phyloP scores from a whole-genome alignment of 2,797 vertebrate species.

The Erethizon dorsatum region DNA sequence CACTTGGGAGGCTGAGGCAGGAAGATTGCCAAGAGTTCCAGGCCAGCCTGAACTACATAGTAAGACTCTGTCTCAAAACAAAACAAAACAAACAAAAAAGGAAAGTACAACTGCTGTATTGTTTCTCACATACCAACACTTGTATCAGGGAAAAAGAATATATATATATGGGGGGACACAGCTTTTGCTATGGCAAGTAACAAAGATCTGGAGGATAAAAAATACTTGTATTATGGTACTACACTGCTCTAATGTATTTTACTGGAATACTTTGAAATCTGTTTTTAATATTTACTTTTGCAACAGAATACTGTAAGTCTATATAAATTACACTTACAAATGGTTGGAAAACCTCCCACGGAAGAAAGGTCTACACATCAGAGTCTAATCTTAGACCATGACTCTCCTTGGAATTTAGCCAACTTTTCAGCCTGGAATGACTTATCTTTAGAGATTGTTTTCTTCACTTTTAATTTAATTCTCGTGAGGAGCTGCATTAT shows the following conservation, averaged over 20 bases:
- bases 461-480: slow-evolving; percentile 52
- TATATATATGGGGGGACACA: too few species aligned
- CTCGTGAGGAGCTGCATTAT: not conserved
- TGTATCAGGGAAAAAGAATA: not conserved
- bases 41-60: not conserved
- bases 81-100: not conserved
- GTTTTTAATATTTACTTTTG: slow-evolving; percentile 42
- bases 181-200: not conserved
- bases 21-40: not conserved
- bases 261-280: not conserved
- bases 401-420: slow-evolving; percentile 4
- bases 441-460: not conserved
- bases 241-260: not conserved
- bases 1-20: not conserved
- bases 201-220: not conserved
- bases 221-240: not conserved
- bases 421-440: not conserved
- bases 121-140: not conserved
- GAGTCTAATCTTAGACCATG: slow-evolving; percentile 62
- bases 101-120: not conserved
- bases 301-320: not conserved
- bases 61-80: not conserved
- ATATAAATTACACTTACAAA: slow-evolving; percentile 22
- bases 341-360: not conserved
- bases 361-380: slow-evolving; percentile 1